These are phyloP conservation scores for Dynastes grantii DNA, from an alignment of 2,888 invertebrate genomes.

Conservation along the genomic window DNA sequence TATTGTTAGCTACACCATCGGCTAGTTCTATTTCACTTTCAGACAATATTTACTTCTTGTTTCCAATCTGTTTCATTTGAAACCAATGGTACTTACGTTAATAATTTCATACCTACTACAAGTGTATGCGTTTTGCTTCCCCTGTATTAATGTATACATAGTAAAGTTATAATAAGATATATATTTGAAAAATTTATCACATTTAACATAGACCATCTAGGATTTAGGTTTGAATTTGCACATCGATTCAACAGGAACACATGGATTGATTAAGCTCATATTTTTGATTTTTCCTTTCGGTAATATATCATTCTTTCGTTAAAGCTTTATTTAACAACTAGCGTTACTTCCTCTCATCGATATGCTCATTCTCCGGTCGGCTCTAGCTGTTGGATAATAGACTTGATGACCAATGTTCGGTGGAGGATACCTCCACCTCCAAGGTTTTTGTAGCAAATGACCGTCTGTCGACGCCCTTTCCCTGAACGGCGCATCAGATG, in stretches of 20 bases:
- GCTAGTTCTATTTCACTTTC: no score
- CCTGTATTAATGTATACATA: constrained; percentile 34
- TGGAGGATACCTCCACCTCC: constrained; percentile 75
- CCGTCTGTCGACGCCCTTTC: constrained; percentile 85
- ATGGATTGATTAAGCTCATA: constrained; percentile 36
- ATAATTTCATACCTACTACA: constrained; percentile 32
- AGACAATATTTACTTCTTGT: no score
- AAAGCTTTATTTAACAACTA: constrained; percentile 66
- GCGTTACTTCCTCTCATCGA: constrained; percentile 81
- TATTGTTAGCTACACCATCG: no score
- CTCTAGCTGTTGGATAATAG: constrained; percentile 68
- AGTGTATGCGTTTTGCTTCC: constrained; percentile 45
- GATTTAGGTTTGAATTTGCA: constrained; percentile 31
- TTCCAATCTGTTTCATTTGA: no score
- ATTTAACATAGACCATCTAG: constrained; percentile 34
- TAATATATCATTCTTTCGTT: neutral
- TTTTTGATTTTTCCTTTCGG: constrained; percentile 9
- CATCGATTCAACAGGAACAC: constrained; percentile 38
- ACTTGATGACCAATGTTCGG: constrained; percentile 66
- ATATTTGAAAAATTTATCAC: constrained; percentile 39
- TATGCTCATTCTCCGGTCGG: constrained; percentile 84
- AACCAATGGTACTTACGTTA: neutral
- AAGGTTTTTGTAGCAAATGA: constrained; percentile 75
- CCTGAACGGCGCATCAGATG: constrained; percentile 75
- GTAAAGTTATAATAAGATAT: neutral